Evolutionary conservation across 2,888 invertebrate species (phyloP), one percentile per base, ranked within the genome.

Genomic region (Conus canariensis): DNA sequence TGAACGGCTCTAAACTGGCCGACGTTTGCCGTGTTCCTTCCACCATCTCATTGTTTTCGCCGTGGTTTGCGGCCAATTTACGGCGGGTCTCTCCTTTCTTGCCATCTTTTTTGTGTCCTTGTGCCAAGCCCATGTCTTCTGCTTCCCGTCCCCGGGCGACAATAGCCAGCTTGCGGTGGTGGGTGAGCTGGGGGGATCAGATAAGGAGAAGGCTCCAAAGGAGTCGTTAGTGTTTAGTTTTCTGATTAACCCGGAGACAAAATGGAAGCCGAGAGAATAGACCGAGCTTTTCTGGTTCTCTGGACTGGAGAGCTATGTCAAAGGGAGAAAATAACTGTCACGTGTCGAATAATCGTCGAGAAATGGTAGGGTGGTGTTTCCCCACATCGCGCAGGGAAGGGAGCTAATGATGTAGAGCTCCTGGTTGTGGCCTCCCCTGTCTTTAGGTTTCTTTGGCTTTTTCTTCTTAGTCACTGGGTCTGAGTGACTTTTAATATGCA

Each of bases 41-140:
- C 22, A 14, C 80, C 80, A 45, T 45, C 22, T 45, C 45, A 45
- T 45, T 45, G 80, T 80, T 80, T 80, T 22, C 30, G 10, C 80
- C 30, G 80, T 80, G 45, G 80, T 80, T 80, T 80, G 80, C 30
- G 80, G 80, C 80, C 80, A 80, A 80, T 80, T 80, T 80, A 45
- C 14, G 19, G 30, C 80, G 30, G 4, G 3, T 45, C 30, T 80
- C 30, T 80, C 80, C 19, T 80, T 30, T 45, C 80, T 45, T 45
- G 14, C 80, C 80, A 80, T 14, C 80, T 80, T 80, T 80, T 77
- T 77, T 77, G 45, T 4, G 45, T 45, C 45, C 45, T 45, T 45
- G 45, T 45, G 45, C 45, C 16, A 10, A 12, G 25, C 77, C 77
- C 77, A 14, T 45, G 80, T 45, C 80, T 80, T 80, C 45, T 30